These are phyloP conservation scores for Rhamnusium bicolor DNA, from an alignment of 2,888 invertebrate species.

Conservation along the genomic window DNA sequence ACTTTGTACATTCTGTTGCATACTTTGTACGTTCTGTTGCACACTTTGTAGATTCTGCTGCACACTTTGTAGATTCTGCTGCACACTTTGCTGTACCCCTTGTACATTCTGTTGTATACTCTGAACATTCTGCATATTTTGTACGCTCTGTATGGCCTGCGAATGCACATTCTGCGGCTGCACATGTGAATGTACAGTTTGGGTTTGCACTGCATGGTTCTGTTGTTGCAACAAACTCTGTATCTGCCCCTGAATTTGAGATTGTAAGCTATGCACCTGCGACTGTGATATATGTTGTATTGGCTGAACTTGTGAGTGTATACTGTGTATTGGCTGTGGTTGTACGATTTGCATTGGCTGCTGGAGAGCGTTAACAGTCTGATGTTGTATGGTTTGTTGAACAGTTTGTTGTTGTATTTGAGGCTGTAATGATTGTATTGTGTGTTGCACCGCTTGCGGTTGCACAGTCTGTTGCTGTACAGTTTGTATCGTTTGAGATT, in stretches of 20 bases:
- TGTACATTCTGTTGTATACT: constrained; percentile 41
- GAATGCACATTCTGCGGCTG: constrained; percentile 56
- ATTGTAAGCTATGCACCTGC: constrained; percentile 65
- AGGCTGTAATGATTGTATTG: constrained; percentile 65
- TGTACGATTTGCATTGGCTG: constrained; percentile 68
- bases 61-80: constrained; percentile 40
- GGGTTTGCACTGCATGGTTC: constrained; percentile 59
- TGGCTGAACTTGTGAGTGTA: constrained; percentile 64
- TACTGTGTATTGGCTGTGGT: constrained; percentile 65
- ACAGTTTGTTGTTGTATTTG: constrained; percentile 68
- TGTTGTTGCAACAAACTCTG: constrained; percentile 60
- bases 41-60: constrained; percentile 46
- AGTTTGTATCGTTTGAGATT: constrained; percentile 69
- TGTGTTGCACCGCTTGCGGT: constrained; percentile 65
- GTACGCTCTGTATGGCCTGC: constrained; percentile 47
- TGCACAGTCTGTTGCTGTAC: constrained; percentile 70
- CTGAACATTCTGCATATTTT: constrained; percentile 46
- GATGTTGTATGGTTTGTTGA: constrained; percentile 67
- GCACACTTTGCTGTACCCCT: constrained; percentile 36
- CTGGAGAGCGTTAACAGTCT: constrained; percentile 63
- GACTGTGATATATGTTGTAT: constrained; percentile 61
- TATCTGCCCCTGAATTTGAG: constrained; percentile 63
- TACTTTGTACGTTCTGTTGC: constrained; percentile 45
- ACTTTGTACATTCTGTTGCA: constrained; percentile 44
- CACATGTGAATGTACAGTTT: constrained; percentile 52